phyloP scores from a whole-genome alignment of 2,888 invertebrate species.

The Lysandra bellargus region DNA sequence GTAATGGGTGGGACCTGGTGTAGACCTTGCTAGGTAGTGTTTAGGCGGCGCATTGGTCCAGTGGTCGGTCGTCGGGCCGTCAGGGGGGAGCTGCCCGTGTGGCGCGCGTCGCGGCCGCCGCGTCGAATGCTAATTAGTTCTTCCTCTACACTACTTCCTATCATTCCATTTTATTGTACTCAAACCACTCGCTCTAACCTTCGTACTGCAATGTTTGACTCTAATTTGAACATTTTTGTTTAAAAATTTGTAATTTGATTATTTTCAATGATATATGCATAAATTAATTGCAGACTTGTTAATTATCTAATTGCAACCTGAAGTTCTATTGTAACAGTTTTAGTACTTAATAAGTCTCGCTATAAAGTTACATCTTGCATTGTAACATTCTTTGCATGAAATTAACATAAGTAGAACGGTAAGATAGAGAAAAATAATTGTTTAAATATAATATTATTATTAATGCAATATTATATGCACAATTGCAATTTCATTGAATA shows the following conservation, averaged over 20 bases:
- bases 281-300: background rate
- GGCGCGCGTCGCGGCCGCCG: slow-evolving; percentile 59
- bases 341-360: background rate
- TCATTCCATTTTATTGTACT: slow-evolving; percentile 48
- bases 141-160: slow-evolving; percentile 72
- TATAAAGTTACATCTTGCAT: background rate
- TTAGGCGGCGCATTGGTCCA: slow-evolving; percentile 39
- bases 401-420: background rate
- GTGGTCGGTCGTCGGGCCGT: slow-evolving; percentile 43
- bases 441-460: background rate
- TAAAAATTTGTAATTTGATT: background rate
- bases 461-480: background rate
- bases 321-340: background rate
- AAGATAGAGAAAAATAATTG: background rate
- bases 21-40: background rate
- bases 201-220: background rate
- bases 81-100: slow-evolving; percentile 56
- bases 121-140: slow-evolving; percentile 74
- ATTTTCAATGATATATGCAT: background rate
- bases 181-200: slow-evolving; percentile 38
- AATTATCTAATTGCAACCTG: background rate
- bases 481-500: too few species aligned
- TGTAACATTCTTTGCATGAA: background rate
- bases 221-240: background rate
- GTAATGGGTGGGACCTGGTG: background rate